These are phyloP conservation scores for Lordiphosa fenestrarum DNA, from an alignment of 2,888 invertebrate species.

Conservation along the genomic window DNA sequence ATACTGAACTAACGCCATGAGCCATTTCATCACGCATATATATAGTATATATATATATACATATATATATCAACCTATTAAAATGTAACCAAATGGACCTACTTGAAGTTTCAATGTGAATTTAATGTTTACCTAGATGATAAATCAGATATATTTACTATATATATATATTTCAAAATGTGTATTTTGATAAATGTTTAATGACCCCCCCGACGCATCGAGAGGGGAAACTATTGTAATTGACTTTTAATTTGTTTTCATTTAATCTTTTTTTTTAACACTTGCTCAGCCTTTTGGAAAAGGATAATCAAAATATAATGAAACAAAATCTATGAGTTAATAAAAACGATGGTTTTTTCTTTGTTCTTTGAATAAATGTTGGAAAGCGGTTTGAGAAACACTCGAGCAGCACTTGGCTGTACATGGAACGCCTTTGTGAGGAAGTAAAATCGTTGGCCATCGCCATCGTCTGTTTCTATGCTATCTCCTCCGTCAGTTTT, in stretches of 20 bases:
- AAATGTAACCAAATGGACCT: conserved; percentile 45
- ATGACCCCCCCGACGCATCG: conserved; percentile 5
- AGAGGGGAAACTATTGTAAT: conserved; percentile 10
- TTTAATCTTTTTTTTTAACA: conserved; percentile 16
- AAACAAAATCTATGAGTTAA: conserved; percentile 29
- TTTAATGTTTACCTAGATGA: conserved; percentile 24
- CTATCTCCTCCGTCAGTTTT: no score
- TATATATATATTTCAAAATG: conserved; percentile 25
- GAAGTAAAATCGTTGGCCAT: no score
- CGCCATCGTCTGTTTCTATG: no score
- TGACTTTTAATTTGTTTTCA: conserved; percentile 3
- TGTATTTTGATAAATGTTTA: conserved; percentile 32
- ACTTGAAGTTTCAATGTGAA: conserved; percentile 48
- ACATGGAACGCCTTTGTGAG: no score
- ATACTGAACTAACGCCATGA: conserved; percentile 29
- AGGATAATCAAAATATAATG: conserved; percentile 47
- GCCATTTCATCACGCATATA: conserved; percentile 26
- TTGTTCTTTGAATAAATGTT: no score
- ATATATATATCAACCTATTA: conserved; percentile 17
- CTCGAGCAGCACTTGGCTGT: no score
- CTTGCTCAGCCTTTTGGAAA: conserved; percentile 56
- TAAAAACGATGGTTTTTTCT: conserved; percentile 50
- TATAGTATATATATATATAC: conserved; percentile 1
- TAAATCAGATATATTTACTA: conserved; percentile 16
- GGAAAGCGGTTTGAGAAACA: no score